phyloP scores from a whole-genome alignment of 1,140 invertebrate species.

The Anastrepha ludens region DNA sequence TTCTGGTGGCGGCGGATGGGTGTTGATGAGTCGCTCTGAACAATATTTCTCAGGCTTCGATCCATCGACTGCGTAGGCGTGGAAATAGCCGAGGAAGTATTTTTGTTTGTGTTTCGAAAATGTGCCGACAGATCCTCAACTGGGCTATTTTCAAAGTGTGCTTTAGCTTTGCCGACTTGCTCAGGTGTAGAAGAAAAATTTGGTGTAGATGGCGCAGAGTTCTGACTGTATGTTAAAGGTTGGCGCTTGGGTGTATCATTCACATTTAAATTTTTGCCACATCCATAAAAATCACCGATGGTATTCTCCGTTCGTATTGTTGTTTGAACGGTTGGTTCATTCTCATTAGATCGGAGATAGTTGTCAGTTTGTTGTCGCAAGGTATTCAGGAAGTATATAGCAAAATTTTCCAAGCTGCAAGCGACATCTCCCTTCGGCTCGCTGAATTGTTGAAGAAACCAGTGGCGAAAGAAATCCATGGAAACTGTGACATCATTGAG shows the following conservation, averaged over 20 bases:
- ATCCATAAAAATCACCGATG: not conserved
- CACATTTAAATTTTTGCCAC: not conserved
- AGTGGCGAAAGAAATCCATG: slow-evolving; percentile 56
- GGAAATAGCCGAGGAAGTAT: not conserved
- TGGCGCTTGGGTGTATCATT: not conserved
- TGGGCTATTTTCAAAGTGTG: not conserved
- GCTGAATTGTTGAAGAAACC: slow-evolving; percentile 59
- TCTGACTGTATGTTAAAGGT: not conserved
- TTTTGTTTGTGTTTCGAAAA: not conserved
- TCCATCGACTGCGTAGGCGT: slow-evolving; percentile 21
- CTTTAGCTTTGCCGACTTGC: not conserved
- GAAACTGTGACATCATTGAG: not conserved
- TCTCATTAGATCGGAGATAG: slow-evolving; percentile 60
- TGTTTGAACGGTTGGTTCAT: slow-evolving; percentile 61
- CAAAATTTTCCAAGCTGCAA: slow-evolving; percentile 69
- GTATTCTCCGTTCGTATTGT: slow-evolving; percentile 54
- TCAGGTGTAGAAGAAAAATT: slow-evolving; percentile 39
- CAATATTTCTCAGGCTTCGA: slow-evolving; percentile 36
- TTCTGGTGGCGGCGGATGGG: slow-evolving; percentile 45
- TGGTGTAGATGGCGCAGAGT: slow-evolving; percentile 14
- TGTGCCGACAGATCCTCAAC: not conserved
- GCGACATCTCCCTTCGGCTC: not conserved
- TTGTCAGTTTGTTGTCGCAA: slow-evolving; percentile 65
- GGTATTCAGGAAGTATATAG: slow-evolving; percentile 67
- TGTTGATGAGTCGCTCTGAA: slow-evolving; percentile 36